A percentile compares a stretch with the other conserved stretches of the same genome.
These are phyloP conservation scores for Campoletis sonorensis DNA, from an alignment of 1,140 invertebrate genomes.

Conservation along the genomic window DNA sequence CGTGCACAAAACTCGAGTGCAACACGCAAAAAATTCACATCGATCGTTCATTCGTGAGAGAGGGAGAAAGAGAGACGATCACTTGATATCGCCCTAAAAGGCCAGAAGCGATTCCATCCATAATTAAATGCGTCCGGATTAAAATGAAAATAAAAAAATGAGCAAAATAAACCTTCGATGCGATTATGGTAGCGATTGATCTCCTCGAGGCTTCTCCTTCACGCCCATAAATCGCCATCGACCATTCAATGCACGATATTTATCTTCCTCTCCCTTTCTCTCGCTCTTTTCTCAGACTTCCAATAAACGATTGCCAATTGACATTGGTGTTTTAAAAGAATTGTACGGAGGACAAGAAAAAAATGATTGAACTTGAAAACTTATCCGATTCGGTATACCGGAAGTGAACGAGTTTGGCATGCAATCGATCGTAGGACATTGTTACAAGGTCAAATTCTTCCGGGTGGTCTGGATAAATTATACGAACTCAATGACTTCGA, in stretches of 20 bases:
- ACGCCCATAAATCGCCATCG: constrained; percentile 38
- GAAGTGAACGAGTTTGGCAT: constrained; percentile 36
- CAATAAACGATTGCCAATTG: constrained; percentile 22
- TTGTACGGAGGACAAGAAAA: neutral
- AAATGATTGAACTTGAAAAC: constrained; percentile 30
- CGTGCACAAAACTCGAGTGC: neutral
- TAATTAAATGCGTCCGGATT: constrained; percentile 34
- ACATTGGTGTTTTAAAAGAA: constrained; percentile 17
- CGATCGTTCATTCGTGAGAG: neutral
- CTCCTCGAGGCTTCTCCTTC: constrained; percentile 27
- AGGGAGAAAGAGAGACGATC: constrained; percentile 13
- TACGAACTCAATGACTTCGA: no score
- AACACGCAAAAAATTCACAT: constrained; percentile 20
- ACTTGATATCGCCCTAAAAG: constrained; percentile 37
- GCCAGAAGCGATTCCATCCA: constrained; percentile 32
- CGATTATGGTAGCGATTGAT: constrained; percentile 43
- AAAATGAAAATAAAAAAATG: neutral
- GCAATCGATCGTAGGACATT: constrained; percentile 22
- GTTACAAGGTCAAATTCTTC: neutral
- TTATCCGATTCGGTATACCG: constrained; percentile 26
- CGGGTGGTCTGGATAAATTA: constrained; percentile 5
- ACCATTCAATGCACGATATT: constrained; percentile 1
- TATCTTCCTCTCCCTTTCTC: neutral
- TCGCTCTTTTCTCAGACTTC: neutral
- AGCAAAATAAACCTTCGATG: constrained; percentile 27